Base-by-base conservation (phyloP, 2,888 invertebrate genomes). In the Halictus ligatus region DNA sequence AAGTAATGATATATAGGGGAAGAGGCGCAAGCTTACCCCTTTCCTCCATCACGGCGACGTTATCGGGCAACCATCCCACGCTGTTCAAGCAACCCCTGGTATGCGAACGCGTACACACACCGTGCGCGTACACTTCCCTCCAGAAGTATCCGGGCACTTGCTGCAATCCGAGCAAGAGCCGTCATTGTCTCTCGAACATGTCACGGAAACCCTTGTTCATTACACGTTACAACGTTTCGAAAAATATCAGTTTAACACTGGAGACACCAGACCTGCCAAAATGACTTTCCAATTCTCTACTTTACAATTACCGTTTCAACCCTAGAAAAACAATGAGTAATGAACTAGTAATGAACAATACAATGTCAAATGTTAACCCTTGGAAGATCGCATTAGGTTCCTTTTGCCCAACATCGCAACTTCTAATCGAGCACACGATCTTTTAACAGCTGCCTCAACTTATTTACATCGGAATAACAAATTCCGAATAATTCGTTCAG, bases 1-100 rank as follows among this genome's bases (percentile, higher is more conserved):
- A 81, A 87, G 86, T 85, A 89, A 92, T 92, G 91, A 91, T 89
- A 89, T 89, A 87, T 89, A 90, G 81, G 89, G 84, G 81, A 88
- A 78, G 78, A 85, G 90, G 79, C 86, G 85, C 78, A 54, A 84
- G 84, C 81, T 87, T 85, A 83, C 71, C 84, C 84, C 79, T 75
- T 73, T 21, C 81, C 75, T 80, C 60, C 79, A 35, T 74, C 80
- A 58, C 86, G 83, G 60, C 77, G 88, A 86, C 88, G 82, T 89
- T 89, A 85, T 85, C 88, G 78, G 72, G 81, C 85, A 88, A 80
- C 78, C 71, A 58, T 80, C 76, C 64, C 50, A 48, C n/a, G 71
- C 8, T 58, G 81, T n/a, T 50, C 40, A 75, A 74, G 75, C 86
- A 46, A 75, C 69, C 69, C 69, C 43, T 10, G 58, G 72, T 46